phyloP scores from a whole-genome alignment of 2,113 vertebrate genomes.

The Paramormyrops kingsleyae region DNA sequence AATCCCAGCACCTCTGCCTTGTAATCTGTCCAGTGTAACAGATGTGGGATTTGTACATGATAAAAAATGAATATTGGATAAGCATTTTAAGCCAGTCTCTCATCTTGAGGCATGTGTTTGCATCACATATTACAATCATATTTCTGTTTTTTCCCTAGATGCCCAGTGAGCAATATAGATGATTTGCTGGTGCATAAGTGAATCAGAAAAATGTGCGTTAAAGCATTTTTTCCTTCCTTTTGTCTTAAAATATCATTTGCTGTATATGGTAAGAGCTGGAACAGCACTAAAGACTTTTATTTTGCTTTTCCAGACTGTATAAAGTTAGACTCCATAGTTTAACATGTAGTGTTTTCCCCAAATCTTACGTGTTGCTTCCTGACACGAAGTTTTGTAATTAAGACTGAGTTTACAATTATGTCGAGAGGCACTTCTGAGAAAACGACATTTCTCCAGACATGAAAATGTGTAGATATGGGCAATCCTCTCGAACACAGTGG shows the following conservation, averaged over 20 bases:
- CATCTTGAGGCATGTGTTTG: constrained; percentile 32
- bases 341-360: background rate
- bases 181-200: background rate
- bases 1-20: constrained; percentile 36
- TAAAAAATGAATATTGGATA: constrained; percentile 33
- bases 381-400: background rate
- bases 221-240: background rate
- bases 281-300: background rate
- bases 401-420: background rate
- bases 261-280: background rate
- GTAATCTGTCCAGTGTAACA: constrained; percentile 29
- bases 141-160: background rate
- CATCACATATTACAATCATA: background rate
- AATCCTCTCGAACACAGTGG: constrained; percentile 25
- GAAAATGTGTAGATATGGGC: constrained; percentile 15
- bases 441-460: background rate
- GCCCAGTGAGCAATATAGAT: constrained; percentile 12
- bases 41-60: constrained; percentile 46
- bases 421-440: background rate
- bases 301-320: background rate
- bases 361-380: background rate
- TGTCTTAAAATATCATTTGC: background rate
- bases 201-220: background rate
- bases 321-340: background rate
- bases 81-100: constrained; percentile 40